Percentiles rank a stretch among this genome's conserved stretches.
Evolutionary conservation across 2,888 invertebrate species (phyloP).

Genomic region (Drosophila meridionalis): DNA sequence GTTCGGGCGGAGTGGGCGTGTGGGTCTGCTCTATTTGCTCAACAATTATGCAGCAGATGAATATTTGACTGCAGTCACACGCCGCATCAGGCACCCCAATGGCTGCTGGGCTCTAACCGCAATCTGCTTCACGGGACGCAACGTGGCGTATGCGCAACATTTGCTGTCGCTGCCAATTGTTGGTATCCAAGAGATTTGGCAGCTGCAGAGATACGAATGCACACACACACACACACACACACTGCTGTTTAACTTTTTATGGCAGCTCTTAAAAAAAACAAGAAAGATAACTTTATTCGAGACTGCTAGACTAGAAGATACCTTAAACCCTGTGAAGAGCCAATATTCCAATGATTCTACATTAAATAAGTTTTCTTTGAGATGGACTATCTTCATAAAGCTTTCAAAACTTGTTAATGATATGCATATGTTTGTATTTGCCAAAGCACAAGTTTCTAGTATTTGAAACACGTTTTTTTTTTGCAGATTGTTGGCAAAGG

Average conservation of each 20-base stretch:
- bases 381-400: too few species aligned
- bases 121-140: constrained; percentile 4
- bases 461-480: too few species aligned
- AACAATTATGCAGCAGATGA: constrained; percentile 25
- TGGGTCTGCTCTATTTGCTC: constrained; percentile 36
- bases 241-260: constrained; percentile 1
- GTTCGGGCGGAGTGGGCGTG: not conserved
- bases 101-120: constrained; percentile 27
- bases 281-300: too few species aligned
- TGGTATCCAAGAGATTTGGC: constrained; percentile 32
- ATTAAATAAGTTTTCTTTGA: too few species aligned
- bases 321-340: too few species aligned
- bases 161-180: constrained; percentile 34
- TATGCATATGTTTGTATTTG: too few species aligned
- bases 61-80: constrained; percentile 5
- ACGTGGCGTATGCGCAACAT: constrained; percentile 69
- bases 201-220: constrained; percentile 3
- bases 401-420: too few species aligned
- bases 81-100: not conserved
- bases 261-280: not conserved
- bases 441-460: too few species aligned
- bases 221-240: constrained; percentile 9
- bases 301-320: too few species aligned
- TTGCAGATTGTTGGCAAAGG: too few species aligned
- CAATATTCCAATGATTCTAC: too few species aligned